phyloP scores from a whole-genome alignment of 2,888 invertebrate species.

The Leucozona laternaria region DNA sequence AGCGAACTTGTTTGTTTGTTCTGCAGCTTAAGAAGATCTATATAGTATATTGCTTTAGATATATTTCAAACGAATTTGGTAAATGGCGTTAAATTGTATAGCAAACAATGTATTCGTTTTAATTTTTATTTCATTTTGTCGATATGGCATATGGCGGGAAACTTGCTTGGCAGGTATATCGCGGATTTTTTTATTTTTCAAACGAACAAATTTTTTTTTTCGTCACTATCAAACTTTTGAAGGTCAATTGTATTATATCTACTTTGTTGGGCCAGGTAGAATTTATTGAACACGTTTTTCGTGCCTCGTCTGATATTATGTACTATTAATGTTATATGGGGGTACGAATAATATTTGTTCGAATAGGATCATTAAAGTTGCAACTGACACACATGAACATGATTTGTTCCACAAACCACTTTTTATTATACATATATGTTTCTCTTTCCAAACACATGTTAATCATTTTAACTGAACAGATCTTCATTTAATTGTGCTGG shows the following conservation, averaged over 20 bases:
- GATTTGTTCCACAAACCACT: slow-evolving; percentile 1
- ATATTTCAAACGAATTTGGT: not conserved
- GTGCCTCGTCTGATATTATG: not conserved
- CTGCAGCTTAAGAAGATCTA: not conserved
- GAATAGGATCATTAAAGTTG: not conserved
- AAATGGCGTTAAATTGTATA: slow-evolving; percentile 9
- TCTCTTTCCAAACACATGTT: not conserved
- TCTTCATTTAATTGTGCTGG: slow-evolving; percentile 4
- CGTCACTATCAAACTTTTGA: not conserved
- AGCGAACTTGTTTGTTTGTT: not conserved
- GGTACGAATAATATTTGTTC: not conserved
- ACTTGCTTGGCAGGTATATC: not conserved
- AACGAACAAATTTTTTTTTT: not conserved
- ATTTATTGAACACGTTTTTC: slow-evolving; percentile 7
- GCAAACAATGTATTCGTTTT: not conserved
- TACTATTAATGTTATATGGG: not conserved
- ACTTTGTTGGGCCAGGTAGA: not conserved
- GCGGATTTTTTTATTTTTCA: not conserved
- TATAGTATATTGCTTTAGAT: not conserved
- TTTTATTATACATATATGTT: not conserved
- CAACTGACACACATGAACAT: not conserved
- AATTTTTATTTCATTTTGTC: not conserved
- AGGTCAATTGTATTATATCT: slow-evolving; percentile 12
- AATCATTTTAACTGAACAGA: not conserved
- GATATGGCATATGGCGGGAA: not conserved